Percentiles rank a stretch among this genome's conserved stretches.
These are phyloP conservation scores for Drosophila insularis DNA, from an alignment of 1,140 invertebrate species.

Conservation along the genomic window DNA sequence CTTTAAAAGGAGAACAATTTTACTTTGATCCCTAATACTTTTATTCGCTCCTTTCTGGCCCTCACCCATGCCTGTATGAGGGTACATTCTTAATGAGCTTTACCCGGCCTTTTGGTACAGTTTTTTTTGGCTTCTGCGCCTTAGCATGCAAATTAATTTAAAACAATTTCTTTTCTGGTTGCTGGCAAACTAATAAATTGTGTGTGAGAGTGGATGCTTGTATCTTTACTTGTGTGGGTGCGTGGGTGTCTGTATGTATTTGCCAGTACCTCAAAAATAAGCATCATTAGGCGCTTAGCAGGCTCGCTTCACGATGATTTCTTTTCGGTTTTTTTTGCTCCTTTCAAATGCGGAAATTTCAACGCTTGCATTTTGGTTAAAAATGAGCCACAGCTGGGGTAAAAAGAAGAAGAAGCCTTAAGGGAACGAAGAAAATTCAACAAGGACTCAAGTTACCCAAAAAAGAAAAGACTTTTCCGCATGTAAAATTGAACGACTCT, in stretches of 20 bases:
- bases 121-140: constrained; percentile 38
- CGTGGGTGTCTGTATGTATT: not conserved
- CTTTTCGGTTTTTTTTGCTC: constrained; percentile 3
- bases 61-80: not conserved
- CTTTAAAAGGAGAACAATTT: not conserved
- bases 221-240: not conserved
- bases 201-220: constrained; percentile 11
- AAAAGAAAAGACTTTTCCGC: not conserved
- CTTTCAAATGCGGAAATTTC: constrained; percentile 41
- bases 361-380: constrained; percentile 18
- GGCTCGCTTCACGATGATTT: constrained; percentile 67
- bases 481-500: not conserved
- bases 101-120: constrained; percentile 4
- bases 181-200: constrained; percentile 60
- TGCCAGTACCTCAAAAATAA: constrained; percentile 57
- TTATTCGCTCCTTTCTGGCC: not conserved
- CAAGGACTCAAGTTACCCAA: constrained; percentile 39
- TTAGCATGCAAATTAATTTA: constrained; percentile 70
- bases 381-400: constrained; percentile 4
- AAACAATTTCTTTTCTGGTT: constrained; percentile 70
- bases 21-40: not conserved
- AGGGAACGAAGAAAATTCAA: constrained; percentile 8
- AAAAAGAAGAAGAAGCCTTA: not conserved
- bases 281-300: constrained; percentile 74
- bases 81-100: constrained; percentile 44